Evolutionary conservation across 1,140 invertebrate genomes (phyloP).

Genomic region (Calephelis nemesis): DNA sequence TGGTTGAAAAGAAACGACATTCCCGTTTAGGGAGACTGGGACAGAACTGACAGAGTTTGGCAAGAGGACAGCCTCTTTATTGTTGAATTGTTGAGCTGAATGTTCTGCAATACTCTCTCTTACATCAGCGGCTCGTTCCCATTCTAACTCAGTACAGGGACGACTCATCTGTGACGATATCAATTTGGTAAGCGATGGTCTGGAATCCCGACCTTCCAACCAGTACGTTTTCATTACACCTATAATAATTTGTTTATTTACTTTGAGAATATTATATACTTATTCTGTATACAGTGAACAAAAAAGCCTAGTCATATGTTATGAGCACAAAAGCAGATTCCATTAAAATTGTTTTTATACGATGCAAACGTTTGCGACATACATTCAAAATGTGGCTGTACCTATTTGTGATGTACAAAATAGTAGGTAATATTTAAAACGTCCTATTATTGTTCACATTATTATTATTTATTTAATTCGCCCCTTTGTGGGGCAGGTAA

Average conservation of each 20-base stretch:
- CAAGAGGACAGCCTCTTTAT: slow-evolving; percentile 62
- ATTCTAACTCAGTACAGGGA: slow-evolving; percentile 62
- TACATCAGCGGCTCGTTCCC: slow-evolving; percentile 63
- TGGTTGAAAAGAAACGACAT: slow-evolving; percentile 41
- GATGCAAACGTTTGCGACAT: no score
- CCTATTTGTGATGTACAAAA: no score
- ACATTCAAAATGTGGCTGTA: no score
- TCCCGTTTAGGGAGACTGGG: slow-evolving; percentile 43
- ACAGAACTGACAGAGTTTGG: slow-evolving; percentile 46
- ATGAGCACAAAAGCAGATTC: no score
- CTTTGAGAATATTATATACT: neutral
- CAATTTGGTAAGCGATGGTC: slow-evolving; percentile 73
- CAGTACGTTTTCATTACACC: slow-evolving; percentile 97
- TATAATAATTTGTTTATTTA: slow-evolving; percentile 41
- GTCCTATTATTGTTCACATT: no score
- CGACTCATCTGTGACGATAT: slow-evolving; percentile 59
- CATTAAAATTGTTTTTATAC: no score
- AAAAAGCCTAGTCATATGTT: no score
- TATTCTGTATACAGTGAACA: no score
- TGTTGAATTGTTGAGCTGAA: slow-evolving; percentile 56
- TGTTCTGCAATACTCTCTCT: slow-evolving; percentile 66
- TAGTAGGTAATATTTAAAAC: no score
- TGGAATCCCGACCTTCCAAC: slow-evolving; percentile 85
- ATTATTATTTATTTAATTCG: no score
- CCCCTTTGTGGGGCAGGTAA: no score